These are phyloP conservation scores for Catostylus mosaicus DNA, from an alignment of 30 jellyfish, hydroid and myxozoan species.

Conservation along the genomic window DNA sequence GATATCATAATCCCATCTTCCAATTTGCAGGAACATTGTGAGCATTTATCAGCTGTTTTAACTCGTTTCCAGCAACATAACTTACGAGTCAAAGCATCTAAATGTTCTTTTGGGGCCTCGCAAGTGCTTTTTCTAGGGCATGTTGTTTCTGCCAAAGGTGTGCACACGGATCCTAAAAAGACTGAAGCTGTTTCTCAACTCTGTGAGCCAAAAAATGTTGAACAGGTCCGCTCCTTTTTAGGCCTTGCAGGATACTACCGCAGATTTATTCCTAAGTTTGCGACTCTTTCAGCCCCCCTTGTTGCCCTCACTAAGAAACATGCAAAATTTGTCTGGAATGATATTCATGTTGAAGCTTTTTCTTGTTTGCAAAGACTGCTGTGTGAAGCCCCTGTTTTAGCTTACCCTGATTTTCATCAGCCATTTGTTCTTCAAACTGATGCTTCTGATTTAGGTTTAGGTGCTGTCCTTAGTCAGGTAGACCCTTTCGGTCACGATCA, in stretches of 20 bases:
- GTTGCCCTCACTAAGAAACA: constrained; percentile 23
- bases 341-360: constrained; percentile 33
- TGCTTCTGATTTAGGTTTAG: constrained; percentile 43
- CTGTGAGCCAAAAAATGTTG: constrained; percentile 21
- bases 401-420: constrained; percentile 29
- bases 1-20: constrained; percentile 27
- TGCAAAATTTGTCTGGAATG: constrained; percentile 20
- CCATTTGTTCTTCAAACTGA: constrained; percentile 55
- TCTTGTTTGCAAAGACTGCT: not conserved
- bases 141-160: constrained; percentile 29
- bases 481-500: constrained; percentile 27
- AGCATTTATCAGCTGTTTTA: not conserved
- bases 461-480: constrained; percentile 40
- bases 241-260: constrained; percentile 53
- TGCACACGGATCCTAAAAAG: constrained; percentile 47
- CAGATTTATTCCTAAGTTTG: constrained; percentile 47
- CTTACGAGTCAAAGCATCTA: constrained; percentile 40
- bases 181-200: constrained; percentile 26
- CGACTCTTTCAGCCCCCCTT: constrained; percentile 59
- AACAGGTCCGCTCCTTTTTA: constrained; percentile 38
- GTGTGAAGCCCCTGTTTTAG: constrained; percentile 52
- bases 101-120: constrained; percentile 45
- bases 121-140: constrained; percentile 25
- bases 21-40: constrained; percentile 26
- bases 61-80: constrained; percentile 39